A percentile compares a stretch with the other conserved stretches of the same genome.
Evolutionary conservation across 2,888 invertebrate species (phyloP).

Genomic region (Neoscelio sp.): DNA sequence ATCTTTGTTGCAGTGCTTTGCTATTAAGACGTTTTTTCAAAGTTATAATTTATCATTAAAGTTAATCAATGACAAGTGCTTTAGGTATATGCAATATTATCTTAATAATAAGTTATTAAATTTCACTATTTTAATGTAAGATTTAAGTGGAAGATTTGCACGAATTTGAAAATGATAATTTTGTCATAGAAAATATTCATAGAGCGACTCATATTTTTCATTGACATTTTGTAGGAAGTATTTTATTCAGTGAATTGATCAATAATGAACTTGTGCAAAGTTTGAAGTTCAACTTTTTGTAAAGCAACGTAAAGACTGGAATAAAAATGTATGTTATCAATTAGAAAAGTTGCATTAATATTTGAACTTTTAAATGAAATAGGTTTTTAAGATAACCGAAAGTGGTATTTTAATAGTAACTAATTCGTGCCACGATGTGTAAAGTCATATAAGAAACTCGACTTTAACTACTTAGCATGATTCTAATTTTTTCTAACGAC

Average conservation of each 20-base stretch:
- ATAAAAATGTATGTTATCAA: too few species aligned
- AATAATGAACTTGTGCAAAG: constrained; percentile 23
- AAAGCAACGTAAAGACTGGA: constrained; percentile 12
- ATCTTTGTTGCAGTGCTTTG: too few species aligned
- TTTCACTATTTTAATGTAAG: too few species aligned
- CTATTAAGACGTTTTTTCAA: too few species aligned
- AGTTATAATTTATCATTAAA: too few species aligned
- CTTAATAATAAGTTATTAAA: too few species aligned
- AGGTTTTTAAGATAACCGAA: constrained; percentile 1
- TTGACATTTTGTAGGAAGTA: background rate
- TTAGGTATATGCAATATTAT: too few species aligned
- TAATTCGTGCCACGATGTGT: background rate
- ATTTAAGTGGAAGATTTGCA: too few species aligned
- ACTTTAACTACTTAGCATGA: constrained; percentile 13
- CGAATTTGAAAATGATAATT: too few species aligned
- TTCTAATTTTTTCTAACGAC: constrained; percentile 8
- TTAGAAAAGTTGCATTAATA: too few species aligned
- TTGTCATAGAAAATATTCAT: background rate
- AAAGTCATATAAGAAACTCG: background rate
- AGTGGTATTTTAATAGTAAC: constrained; percentile 2
- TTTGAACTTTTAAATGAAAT: background rate
- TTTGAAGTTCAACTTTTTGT: constrained; percentile 12
- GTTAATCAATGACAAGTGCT: too few species aligned
- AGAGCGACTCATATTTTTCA: background rate
- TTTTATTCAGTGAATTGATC: constrained; percentile 21